These are phyloP conservation scores for Harpagoxenus sublaevis DNA, from an alignment of 2,888 invertebrate genomes.

Conservation along the genomic window DNA sequence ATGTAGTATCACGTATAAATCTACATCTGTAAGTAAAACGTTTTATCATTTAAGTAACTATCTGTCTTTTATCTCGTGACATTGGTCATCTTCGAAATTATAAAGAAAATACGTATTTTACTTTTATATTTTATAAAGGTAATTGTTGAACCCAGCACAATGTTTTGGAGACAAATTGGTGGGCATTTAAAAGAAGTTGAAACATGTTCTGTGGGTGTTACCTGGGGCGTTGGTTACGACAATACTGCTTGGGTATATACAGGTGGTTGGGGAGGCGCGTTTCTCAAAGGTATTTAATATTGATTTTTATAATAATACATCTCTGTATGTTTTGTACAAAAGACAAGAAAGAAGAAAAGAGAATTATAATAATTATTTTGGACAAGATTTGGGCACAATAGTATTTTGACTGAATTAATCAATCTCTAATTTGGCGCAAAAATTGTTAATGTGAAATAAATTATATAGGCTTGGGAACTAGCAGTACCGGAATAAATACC, in stretches of 20 bases:
- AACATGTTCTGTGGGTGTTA: slow-evolving; percentile 92
- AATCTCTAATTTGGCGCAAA: neutral
- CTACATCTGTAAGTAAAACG: slow-evolving; percentile 86
- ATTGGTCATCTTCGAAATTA: slow-evolving; percentile 76
- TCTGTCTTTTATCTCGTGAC: neutral
- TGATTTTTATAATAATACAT: slow-evolving; percentile 1
- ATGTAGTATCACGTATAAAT: slow-evolving; percentile 90
- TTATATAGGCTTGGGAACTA: slow-evolving; percentile 86
- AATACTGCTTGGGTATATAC: slow-evolving; percentile 96
- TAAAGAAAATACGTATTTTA: slow-evolving; percentile 86
- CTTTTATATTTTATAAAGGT: slow-evolving; percentile 78
- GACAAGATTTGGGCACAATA: no score
- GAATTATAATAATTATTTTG: neutral
- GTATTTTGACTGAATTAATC: neutral
- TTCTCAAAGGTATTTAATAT: slow-evolving; percentile 89
- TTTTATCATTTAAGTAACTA: slow-evolving; percentile 6
- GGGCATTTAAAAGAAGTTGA: slow-evolving; percentile 94
- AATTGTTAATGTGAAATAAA: neutral
- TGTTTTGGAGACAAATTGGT: slow-evolving; percentile 95
- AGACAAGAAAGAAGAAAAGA: neutral
- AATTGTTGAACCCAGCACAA: slow-evolving; percentile 91
- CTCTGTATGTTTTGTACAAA: neutral
- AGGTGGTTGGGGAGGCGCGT: slow-evolving; percentile 95
- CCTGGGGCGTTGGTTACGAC: slow-evolving; percentile 97
- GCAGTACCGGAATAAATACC: slow-evolving; percentile 89